Conservation (phyloP, 37 sponge, comb jelly and placozoan genomes). For the Agelas oroides region DNA sequence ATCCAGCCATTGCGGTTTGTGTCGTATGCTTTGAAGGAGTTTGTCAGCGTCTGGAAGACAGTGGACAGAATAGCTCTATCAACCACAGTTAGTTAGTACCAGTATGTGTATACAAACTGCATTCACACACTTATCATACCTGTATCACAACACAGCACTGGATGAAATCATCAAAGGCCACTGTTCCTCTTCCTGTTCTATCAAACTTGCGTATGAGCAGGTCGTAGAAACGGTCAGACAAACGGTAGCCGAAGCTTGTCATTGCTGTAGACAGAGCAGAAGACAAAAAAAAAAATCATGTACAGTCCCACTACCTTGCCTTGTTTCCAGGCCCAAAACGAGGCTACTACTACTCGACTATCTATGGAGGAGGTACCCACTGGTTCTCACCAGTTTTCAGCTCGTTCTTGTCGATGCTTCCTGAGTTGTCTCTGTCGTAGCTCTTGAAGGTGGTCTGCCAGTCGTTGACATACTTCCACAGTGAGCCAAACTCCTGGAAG, state of each 20-base stretch:
- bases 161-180: slow-evolving; percentile 99
- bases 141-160: slow-evolving; percentile 98
- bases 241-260: slow-evolving; percentile 88
- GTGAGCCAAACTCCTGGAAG: slow-evolving; percentile 97
- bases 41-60: slow-evolving; percentile 87
- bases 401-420: slow-evolving; percentile 94
- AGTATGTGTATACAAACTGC: background rate
- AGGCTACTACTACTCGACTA: too few relatives aligned
- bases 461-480: slow-evolving; percentile 98
- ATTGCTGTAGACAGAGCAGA: slow-evolving; percentile 55
- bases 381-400: slow-evolving; percentile 92
- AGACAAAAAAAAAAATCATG: background rate
- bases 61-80: too few relatives aligned
- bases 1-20: slow-evolving; percentile 97
- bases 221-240: slow-evolving; percentile 92
- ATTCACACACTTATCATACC: slow-evolving; percentile 60
- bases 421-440: slow-evolving; percentile 94
- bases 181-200: slow-evolving; percentile 80
- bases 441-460: slow-evolving; percentile 97
- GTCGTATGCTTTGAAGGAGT: slow-evolving; percentile 92
- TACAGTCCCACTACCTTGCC: background rate
- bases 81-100: background rate
- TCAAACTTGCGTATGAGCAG: slow-evolving; percentile 94
- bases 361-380: too few relatives aligned
- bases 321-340: too few relatives aligned